Conservation (phyloP, 2,113 vertebrate species). For the Pica pica region DNA sequence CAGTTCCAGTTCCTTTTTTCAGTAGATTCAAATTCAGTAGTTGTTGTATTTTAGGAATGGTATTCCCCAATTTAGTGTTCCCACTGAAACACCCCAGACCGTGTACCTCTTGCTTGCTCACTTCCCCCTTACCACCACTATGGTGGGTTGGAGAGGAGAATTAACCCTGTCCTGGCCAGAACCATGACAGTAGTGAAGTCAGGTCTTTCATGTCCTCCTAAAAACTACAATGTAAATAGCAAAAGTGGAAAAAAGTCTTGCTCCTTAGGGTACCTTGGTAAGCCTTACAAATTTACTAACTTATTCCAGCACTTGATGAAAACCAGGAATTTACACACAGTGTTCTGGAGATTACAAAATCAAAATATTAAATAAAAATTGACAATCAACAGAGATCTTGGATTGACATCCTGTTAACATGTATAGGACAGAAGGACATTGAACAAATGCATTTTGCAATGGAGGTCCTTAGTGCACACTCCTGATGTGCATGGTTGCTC, state of each 20-base stretch:
- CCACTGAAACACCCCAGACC: background rate
- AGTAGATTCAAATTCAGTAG: background rate
- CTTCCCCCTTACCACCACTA: fast-evolving
- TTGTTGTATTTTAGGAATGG: background rate
- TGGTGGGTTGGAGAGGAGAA: background rate
- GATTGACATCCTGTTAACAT: background rate
- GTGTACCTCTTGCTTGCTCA: fast-evolving
- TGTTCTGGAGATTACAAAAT: background rate
- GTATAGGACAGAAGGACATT: background rate
- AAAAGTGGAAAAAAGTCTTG: background rate
- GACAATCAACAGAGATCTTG: background rate
- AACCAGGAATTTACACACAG: fast-evolving
- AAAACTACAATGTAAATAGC: background rate
- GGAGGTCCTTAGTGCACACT: background rate
- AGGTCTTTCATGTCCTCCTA: background rate
- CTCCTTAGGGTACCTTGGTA: background rate
- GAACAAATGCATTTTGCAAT: background rate
- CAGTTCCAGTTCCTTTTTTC: background rate
- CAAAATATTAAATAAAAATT: background rate
- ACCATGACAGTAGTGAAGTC: background rate
- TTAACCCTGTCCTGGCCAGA: background rate
- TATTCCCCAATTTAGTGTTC: background rate
- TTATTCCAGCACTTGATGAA: background rate
- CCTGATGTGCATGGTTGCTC: background rate
- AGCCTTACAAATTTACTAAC: background rate